Evolutionary conservation across 2,888 invertebrate species (phyloP), one percentile per base, ranked within the genome.

Genomic region (Polyploca ridens): DNA sequence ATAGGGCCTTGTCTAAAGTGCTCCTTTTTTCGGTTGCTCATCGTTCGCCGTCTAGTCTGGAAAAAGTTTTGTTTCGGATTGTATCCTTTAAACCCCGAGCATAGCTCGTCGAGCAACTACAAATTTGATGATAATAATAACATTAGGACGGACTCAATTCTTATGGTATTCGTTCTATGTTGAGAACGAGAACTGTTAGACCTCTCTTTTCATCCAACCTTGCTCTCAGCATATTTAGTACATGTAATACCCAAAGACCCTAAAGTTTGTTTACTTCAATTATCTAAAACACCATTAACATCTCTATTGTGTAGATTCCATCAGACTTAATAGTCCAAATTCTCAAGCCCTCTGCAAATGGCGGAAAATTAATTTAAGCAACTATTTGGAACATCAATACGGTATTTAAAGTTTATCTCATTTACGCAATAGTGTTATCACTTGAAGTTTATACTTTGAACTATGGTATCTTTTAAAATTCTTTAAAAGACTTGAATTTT

Each of bases 271-370:
- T 49, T 16, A 11, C 54, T 54, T 54, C 19, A 10, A 54, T 54
- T 54, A 54, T 54, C 54, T 54, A n/a, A n/a, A 54, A 54, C n/a
- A n/a, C 54, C 54, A 54, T 54, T 54, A 19, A 19, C 8, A 54
- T 19, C 16, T 54, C 54, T 19, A 54, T 54, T 54, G 19, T 19
- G 54, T 54, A 10, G 49, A 49, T 19, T 19, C 54, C 54, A 19
- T 10, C 8, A 10, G 3, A 10, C 16, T 54, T 5, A 49, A 49
- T 49, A 49, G 49, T 16, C 49, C 16, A 49, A 49, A 49, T 49
- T 16, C 49, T 49, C 6, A 44, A 14, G 7, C 49, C 54, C 16
- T n/a, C 54, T 54, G 54, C n/a, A 54, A 54, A 54, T 54, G 54
- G 54, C n/a, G n/a, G 54, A 54, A 49, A 19, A 54, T 54, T 54